Base-by-base conservation (phyloP, 2,797 vertebrate genomes). In the Eulemur albifrons region DNA sequence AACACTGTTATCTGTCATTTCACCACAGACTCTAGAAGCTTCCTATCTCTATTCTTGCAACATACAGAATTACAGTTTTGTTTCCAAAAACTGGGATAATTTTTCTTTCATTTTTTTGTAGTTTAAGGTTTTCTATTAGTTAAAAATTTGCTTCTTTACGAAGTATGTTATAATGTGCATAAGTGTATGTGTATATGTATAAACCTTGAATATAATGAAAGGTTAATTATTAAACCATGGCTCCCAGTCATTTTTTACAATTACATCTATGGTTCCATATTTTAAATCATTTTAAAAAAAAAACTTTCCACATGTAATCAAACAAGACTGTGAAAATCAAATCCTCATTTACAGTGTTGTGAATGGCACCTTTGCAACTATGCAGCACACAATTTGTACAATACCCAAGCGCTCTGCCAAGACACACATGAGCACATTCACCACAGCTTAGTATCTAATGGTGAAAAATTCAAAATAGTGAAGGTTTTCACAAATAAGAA, bases 401-500 rank as follows among this genome's bases (percentile, higher is more conserved):
- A 35, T 40, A 73, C 5, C 67, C 38, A 94, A 30, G n/a, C 61
- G 21, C 45, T 9, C 65, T 83, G 35, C 25, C 50, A 57, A 81
- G 4, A 95, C 15, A 91, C 40, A 82, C 35, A 82, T 2, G 45
- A 52, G 40, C 17, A 43, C 59, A 72, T 83, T 40, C 73, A 82
- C 40, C 20, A 84, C 7, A 77, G 20, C 32, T 85, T 61, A 54
- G 23, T 7, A 88, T 52, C 15, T 69, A 90, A 15, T 35, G 5
- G 5, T 57, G 10, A 93, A 96, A 94, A 70, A 65, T 35, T 38
- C 54, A 93, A 77, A 69, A 32, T 20, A 65, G n/a, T 10, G 13
- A 54, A 72, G 6, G 3, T 69, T 85, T 90, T 81, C 50, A 94
- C 23, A 40, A 96, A 10, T 54, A 94, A 83, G 27, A 94, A 95